These are phyloP conservation scores for Leucoraja erinaceus DNA, from an alignment of 2,113 vertebrate genomes.

Conservation along the genomic window DNA sequence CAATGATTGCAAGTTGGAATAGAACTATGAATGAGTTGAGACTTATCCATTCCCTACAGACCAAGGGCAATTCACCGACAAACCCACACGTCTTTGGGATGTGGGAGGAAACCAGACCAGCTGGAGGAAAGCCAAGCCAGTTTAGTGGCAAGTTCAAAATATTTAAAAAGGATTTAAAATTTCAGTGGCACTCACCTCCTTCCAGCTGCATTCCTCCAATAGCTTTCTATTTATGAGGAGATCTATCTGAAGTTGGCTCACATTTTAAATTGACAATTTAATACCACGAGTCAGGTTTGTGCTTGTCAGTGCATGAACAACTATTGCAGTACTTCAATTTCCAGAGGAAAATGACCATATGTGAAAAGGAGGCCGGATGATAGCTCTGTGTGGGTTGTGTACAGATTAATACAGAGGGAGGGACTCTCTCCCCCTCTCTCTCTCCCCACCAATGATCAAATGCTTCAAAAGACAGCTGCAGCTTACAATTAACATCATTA, in stretches of 20 bases:
- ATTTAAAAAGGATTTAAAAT: background rate
- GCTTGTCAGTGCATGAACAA: background rate
- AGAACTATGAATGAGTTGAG: background rate
- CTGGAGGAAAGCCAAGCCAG: background rate
- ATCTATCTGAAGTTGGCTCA: background rate
- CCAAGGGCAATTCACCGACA: too few species aligned
- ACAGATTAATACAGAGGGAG: background rate
- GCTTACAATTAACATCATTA: conserved; percentile 40
- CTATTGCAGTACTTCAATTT: background rate
- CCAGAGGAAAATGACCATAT: background rate
- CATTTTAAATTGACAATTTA: background rate
- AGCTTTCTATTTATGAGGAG: background rate
- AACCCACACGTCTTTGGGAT: too few species aligned
- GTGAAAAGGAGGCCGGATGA: background rate
- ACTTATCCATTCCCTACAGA: too few species aligned
- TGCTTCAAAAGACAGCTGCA: conserved; percentile 42
- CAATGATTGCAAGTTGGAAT: background rate
- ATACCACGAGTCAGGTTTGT: background rate
- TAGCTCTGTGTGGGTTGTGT: background rate
- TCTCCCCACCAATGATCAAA: too few species aligned
- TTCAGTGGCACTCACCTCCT: background rate
- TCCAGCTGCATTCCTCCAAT: background rate
- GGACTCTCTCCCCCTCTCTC: background rate
- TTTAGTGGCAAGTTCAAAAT: background rate
- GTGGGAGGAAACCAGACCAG: too few species aligned